Evolutionary conservation across 2,888 invertebrate genomes (phyloP).

Genomic region (Netelia inedita): DNA sequence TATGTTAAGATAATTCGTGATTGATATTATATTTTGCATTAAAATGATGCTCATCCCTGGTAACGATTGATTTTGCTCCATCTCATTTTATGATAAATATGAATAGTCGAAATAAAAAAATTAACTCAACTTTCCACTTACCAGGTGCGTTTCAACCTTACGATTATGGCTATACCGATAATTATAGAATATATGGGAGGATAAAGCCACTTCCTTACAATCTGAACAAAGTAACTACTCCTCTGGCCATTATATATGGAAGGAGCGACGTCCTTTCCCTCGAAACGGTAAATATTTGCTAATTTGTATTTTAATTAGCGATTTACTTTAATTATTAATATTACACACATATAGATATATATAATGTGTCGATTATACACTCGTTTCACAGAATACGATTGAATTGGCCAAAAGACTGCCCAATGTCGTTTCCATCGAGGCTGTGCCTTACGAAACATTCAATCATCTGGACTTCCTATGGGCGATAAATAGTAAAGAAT

Average conservation of each 20-base stretch:
- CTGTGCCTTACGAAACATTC: constrained; percentile 61
- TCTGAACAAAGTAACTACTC: constrained; percentile 59
- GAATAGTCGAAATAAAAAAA: neutral
- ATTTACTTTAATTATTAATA: neutral
- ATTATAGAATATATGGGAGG: constrained; percentile 60
- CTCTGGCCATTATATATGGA: constrained; percentile 62
- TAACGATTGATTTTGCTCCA: too few relatives aligned
- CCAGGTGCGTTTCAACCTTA: constrained; percentile 58
- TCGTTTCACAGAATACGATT: constrained; percentile 66
- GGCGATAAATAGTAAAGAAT: constrained; percentile 67
- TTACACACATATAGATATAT: neutral
- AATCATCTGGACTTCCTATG: constrained; percentile 68
- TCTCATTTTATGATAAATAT: neutral
- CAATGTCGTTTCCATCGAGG: constrained; percentile 67
- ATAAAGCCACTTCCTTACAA: constrained; percentile 65
- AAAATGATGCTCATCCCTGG: too few relatives aligned
- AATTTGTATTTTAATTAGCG: neutral
- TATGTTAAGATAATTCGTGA: too few relatives aligned
- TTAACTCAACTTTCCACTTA: neutral
- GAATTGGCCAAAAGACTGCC: constrained; percentile 66
- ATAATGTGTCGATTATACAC: neutral
- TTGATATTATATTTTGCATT: too few relatives aligned
- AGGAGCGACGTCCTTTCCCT: constrained; percentile 61
- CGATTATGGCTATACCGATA: constrained; percentile 53
- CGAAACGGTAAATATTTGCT: constrained; percentile 59